Base-by-base conservation (phyloP, 2,888 invertebrate species). In the Drosophila conformis region DNA sequence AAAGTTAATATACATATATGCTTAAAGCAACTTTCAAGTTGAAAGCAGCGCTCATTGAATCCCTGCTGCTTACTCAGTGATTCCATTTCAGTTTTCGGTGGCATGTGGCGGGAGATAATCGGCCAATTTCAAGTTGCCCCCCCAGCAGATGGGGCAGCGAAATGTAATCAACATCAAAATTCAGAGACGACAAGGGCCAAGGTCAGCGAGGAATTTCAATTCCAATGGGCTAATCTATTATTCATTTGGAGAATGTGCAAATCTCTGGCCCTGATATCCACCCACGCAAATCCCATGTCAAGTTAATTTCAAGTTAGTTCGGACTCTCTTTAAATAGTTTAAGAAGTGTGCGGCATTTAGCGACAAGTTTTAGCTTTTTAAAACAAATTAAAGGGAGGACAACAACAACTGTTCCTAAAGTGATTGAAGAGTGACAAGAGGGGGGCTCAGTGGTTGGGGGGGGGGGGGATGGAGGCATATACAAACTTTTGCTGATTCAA, bases 401-500 rank as follows among this genome's bases (percentile, higher is more conserved):
- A 56, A 51, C 29, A 58, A 63, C 65, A 82, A 69, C 54, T 72
- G 73, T 73, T n/a, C n/a, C 2, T 8, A 8, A 4, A 3, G 11
- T 18, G 27, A 18, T 49, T 51, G 18, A 51, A 18, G 29, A n/a
- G 3, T 1, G n/a, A 3, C 21, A 18, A 10, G 29, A 2, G 31
- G n/a, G 15, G 4, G 18, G 15, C 0, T 7, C 6, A 0, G 7
- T 36, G 36, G 15, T 0, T 51, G 25, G 25, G 21, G 15, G 15
- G 3, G 11, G n/a, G 0, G 35, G 25, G 54, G 25, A 25, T 11
- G 18, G 25, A 51, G 53, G 49, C 40, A 15, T 67, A 81, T 82
- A 87, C 84, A 86, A 91, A 91, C 90, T 90, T 91, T 82, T 78
- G 78, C 64, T 73, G 83, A 75, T 80, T 82, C 72, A 90, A 89